Base-by-base conservation (phyloP, 2,888 invertebrate genomes). In the Acholoe squamosa region DNA sequence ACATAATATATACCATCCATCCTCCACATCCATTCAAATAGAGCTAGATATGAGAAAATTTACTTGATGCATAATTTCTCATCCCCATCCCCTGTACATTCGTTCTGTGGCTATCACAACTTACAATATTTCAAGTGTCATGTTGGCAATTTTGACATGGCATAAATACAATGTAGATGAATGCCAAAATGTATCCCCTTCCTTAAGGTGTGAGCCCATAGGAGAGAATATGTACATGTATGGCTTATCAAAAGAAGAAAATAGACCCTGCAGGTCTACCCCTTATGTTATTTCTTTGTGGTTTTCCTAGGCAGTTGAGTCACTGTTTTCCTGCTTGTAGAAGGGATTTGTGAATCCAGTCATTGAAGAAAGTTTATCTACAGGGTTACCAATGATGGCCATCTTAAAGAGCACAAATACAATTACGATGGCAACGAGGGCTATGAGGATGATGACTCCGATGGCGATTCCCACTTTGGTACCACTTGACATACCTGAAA, bases 361-460 rank as follows among this genome's bases (percentile, higher is more conserved):
- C n/a, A n/a, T n/a, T n/a, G 84, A 34, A 12, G 28, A 43, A 3
- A 84, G 1, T 43, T 34, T 84, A 14, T 84, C 84, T 0, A 84
- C 84, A 33, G 84, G 84, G n/a, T 84, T 43, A 3, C 84, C 84
- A 84, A 84, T 84, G n/a, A 84, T 51, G 34, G 84, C 43, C 84
- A 51, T 84, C 33, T 84, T 84, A 34, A 84, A 84, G 84, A 84
- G 84, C 7, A 84, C 43, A 22, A 84, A 84, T 5, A 84, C 33
- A 25, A 84, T 22, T n/a, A 43, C 5, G 22, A 51, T 22, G n/a
- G 28, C 51, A 12, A 84, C 12, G 25, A 84, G 51, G 22, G 25
- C 84, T 14, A 84, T n/a, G 34, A 14, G 33, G 34, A 84, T 51
- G 51, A 84, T 84, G 34, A 43, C 84, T 34, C 34, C 84, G 33